Base-by-base conservation (phyloP, 1,140 invertebrate genomes). In the Eumeta japonica region DNA sequence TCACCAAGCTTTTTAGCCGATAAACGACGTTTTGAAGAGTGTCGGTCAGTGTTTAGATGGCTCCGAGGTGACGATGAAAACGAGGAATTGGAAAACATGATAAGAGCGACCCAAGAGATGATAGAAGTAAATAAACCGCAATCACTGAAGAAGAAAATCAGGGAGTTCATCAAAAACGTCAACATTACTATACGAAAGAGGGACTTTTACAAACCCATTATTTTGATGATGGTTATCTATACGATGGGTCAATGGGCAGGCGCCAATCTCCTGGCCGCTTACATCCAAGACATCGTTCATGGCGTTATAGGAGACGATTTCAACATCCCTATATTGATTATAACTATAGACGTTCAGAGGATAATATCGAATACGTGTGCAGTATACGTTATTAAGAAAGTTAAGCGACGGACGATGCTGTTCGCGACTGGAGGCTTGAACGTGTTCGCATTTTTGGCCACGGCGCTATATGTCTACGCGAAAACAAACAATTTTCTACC, bases 141-240 rank as follows among this genome's bases (percentile, higher is more conserved):
- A n/a, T n/a, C n/a, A n/a, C n/a, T n/a, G n/a, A n/a, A n/a, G n/a
- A n/a, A n/a, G n/a, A n/a, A n/a, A n/a, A n/a, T n/a, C n/a, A n/a
- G n/a, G n/a, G n/a, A 27, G 1, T 41, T 41, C 15, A 16, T 57
- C 3, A 32, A 40, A 1, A 44, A 55, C 19, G 49, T 62, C 11
- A 39, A 32, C 3, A 31, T 24, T 7, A 53, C 56, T 0, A 35
- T 62, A 4, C 52, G 15, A 15, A 58, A 56, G 38, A 55, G 46
- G 24, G 57, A 58, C 31, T 62, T 62, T 32, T 51, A 52, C 12
- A 58, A 53, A 17, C 59, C 59, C 3, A 57, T 62, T 18, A 49
- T 60, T 10, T 55, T 62, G 3, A 60, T 62, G 57, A 48, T 53
- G 18, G 49, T 56, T 28, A 49, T 58, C 16, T 60, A 58, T 29